Base-by-base conservation (phyloP, 2,113 vertebrate species). In the Colinus virginianus region DNA sequence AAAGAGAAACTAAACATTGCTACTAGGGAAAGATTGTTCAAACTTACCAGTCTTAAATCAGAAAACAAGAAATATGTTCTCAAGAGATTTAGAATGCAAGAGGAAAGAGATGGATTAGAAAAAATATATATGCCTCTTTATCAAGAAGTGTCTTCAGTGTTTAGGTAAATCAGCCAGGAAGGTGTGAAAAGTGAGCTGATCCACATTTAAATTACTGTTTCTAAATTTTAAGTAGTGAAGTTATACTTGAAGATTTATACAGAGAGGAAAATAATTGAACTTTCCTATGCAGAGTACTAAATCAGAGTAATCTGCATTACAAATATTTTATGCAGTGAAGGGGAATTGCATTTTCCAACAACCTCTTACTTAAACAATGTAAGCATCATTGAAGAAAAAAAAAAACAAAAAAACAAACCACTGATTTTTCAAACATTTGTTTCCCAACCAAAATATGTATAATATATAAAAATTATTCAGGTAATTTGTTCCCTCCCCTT, bases 111-210 rank as follows among this genome's bases (percentile, higher is more conserved):
- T 11, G 48, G 14, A 28, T 82, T 82, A 40, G 40, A 48, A 92
- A 90, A 95, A 93, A 92, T 42, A 43, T 20, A 90, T 40, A n/a
- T 6, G 9, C 11, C 25, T 67, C 59, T 67, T 77, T 80, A 79
- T 13, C 66, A 81, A 92, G 46, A 93, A 59, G 63, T 66, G 21
- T 82, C 58, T 55, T 81, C 66, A 93, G 55, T 10, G 6, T 74
- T 88, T 82, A 3, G 32, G 75, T 89, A 95, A 89, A 93, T 83
- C 78, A 89, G 42, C 19, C 59, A 77, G 32, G 56, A 87, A 89
- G 48, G 19, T 51, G 79, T 38, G 63, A 87, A 90, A 94, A 94
- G 40, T 34, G 72, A 94, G 82, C 19, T 53, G 59, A 82, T 32
- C 30, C 84, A 63, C 46, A 14, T 46, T 93, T 80, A 94, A 93